A percentile compares a stretch with the other conserved stretches of the same genome.
phyloP scores from a whole-genome alignment of 2,888 invertebrate species.

The Euspilapteryx auroguttella region DNA sequence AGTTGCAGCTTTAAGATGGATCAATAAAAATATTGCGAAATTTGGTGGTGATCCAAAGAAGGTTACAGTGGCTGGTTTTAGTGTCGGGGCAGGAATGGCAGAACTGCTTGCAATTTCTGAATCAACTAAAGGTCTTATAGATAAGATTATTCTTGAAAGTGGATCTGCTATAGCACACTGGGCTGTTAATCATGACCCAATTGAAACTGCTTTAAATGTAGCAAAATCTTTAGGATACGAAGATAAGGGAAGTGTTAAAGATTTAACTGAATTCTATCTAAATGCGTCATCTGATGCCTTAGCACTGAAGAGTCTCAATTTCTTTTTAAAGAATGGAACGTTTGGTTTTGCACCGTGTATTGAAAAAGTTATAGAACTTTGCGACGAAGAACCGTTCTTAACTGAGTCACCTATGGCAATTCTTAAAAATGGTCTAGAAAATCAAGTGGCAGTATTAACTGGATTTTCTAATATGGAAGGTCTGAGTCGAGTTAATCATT shows the following conservation, averaged over 20 bases:
- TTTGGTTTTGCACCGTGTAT: slow-evolving; percentile 47
- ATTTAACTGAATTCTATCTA: slow-evolving; percentile 36
- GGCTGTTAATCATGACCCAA: slow-evolving; percentile 34
- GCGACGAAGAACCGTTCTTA: slow-evolving; percentile 26
- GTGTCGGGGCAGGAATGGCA: slow-evolving; percentile 69
- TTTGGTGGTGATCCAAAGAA: slow-evolving; percentile 82
- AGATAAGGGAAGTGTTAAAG: slow-evolving; percentile 25
- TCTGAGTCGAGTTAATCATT: slow-evolving; percentile 30
- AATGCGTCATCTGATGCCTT: slow-evolving; percentile 20
- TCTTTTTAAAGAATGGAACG: slow-evolving; percentile 36
- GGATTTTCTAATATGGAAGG: slow-evolving; percentile 50
- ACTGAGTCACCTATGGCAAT: slow-evolving; percentile 35
- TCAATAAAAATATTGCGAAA: slow-evolving; percentile 70
- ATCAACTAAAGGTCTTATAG: slow-evolving; percentile 27
- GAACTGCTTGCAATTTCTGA: slow-evolving; percentile 32
- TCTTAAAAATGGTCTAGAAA: slow-evolving; percentile 21
- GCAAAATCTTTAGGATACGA: slow-evolving; percentile 36
- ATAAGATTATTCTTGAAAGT: slow-evolving; percentile 41
- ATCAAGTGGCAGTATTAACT: slow-evolving; percentile 25
- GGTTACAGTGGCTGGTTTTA: slow-evolving; percentile 81
- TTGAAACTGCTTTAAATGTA: slow-evolving; percentile 35
- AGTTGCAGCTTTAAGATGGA: slow-evolving; percentile 75
- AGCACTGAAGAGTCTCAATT: slow-evolving; percentile 28
- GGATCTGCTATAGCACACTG: slow-evolving; percentile 40
- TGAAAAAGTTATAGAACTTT: slow-evolving; percentile 23